phyloP scores from a whole-genome alignment of 2,113 vertebrate species.

The Stegastes partitus region DNA sequence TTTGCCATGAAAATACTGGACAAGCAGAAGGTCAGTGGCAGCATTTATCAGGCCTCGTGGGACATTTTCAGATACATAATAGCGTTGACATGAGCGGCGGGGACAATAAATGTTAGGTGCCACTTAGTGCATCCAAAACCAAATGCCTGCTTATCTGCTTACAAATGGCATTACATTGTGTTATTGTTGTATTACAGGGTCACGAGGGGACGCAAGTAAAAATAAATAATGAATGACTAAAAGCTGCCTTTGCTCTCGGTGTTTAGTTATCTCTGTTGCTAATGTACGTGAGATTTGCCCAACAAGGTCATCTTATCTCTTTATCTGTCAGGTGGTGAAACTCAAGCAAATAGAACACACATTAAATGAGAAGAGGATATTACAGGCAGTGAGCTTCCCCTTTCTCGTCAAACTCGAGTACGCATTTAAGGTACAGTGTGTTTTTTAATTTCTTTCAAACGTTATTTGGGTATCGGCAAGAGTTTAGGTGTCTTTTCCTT shows the following conservation, averaged over 20 bases:
- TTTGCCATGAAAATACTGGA: constrained; percentile 99
- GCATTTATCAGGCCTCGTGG: not conserved
- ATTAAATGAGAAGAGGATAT: constrained; percentile 98
- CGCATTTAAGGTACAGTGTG: constrained; percentile 92
- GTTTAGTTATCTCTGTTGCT: constrained; percentile 15
- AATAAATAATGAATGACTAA: constrained; percentile 8
- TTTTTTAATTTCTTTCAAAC: not conserved
- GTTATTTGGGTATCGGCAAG: not conserved
- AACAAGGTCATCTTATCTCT: constrained; percentile 48
- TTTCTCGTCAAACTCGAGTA: constrained; percentile 99
- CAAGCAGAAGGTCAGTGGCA: constrained; percentile 95
- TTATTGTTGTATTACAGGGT: constrained; percentile 10
- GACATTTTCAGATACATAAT: constrained; percentile 1
- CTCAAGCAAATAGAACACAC: constrained; percentile 99
- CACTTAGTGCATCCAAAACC: not conserved
- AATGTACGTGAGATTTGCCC: constrained; percentile 7
- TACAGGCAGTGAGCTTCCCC: constrained; percentile 98
- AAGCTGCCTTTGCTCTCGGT: constrained; percentile 20
- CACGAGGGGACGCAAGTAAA: constrained; percentile 12
- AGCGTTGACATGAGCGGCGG: not conserved
- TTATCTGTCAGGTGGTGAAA: constrained; percentile 92
- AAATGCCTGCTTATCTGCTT: constrained; percentile 17
- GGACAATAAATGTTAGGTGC: not conserved
- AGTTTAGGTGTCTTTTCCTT: not conserved
- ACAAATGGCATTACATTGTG: not conserved